These are phyloP conservation scores for Panorpa germanica DNA, from an alignment of 2,888 invertebrate genomes.

Conservation along the genomic window DNA sequence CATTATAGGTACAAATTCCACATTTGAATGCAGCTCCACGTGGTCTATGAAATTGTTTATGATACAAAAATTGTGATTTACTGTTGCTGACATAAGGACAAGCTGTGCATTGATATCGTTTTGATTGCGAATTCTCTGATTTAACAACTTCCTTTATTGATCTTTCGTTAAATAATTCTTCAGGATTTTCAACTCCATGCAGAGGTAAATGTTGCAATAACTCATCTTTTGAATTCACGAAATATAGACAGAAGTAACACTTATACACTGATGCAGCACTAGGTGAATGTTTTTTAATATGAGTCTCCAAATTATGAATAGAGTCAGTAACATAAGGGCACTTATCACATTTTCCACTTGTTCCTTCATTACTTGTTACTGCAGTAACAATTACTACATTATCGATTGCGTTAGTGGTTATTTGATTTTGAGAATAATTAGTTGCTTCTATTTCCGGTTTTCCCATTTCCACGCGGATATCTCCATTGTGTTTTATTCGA, in stretches of 20 bases:
- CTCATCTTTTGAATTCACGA: constrained; percentile 48
- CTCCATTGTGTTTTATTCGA: constrained; percentile 58
- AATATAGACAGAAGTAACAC: constrained; percentile 66
- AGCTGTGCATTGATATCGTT: constrained; percentile 56
- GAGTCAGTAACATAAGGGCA: constrained; percentile 52
- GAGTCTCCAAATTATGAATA: constrained; percentile 35
- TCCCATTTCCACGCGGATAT: constrained; percentile 43
- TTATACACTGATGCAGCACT: constrained; percentile 49
- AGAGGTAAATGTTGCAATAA: constrained; percentile 45
- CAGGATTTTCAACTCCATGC: constrained; percentile 40
- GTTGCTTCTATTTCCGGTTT: constrained; percentile 16
- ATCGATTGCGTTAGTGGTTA: background rate
- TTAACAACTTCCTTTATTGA: constrained; percentile 31
- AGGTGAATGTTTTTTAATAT: constrained; percentile 51
- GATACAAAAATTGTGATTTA: constrained; percentile 71
- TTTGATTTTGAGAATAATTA: constrained; percentile 6
- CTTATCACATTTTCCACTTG: constrained; percentile 33
- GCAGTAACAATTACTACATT: too few species aligned
- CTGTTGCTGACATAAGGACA: constrained; percentile 77
- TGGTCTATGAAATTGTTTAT: constrained; percentile 67
- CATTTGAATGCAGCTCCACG: constrained; percentile 64
- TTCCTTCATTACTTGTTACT: too few species aligned
- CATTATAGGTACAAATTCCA: constrained; percentile 63
- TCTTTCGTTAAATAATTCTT: too few species aligned
- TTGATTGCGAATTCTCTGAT: constrained; percentile 28